Evolutionary conservation across 2,797 vertebrate species (phyloP).

Genomic region (Oreochromis mossambicus): DNA sequence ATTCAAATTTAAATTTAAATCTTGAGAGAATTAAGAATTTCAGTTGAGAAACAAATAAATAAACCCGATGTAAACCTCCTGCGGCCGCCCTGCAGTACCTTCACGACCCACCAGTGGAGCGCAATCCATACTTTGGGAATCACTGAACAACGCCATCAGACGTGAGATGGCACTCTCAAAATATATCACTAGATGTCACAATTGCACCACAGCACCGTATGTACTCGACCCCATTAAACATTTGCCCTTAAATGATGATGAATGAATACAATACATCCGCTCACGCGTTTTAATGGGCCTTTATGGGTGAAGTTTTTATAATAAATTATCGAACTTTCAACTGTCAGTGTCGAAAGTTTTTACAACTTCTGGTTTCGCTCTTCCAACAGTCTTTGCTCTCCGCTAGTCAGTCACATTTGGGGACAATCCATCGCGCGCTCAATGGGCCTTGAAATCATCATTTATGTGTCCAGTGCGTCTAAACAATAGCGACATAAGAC

Average conservation of each 20-base stretch:
- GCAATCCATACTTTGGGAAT: background rate
- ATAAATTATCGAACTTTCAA: background rate
- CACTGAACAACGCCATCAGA: background rate
- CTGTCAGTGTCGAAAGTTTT: background rate
- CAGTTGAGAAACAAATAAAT: accelerated
- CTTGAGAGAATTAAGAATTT: background rate
- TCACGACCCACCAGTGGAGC: background rate
- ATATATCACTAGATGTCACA: conserved; percentile 1
- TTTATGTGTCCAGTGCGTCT: conserved; percentile 66
- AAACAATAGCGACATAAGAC: conserved; percentile 73
- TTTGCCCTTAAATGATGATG: background rate
- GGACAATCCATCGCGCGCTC: conserved; percentile 75
- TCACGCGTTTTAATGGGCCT: background rate
- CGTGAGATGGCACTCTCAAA: background rate
- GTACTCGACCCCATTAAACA: background rate
- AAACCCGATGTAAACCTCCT: background rate
- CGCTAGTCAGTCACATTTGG: conserved; percentile 58
- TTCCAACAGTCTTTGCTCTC: conserved; percentile 60
- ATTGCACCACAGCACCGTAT: background rate
- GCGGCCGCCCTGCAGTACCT: accelerated
- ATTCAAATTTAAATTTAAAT: background rate
- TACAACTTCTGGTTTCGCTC: conserved; percentile 20
- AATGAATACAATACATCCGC: background rate
- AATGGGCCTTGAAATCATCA: conserved; percentile 80
- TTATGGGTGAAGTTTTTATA: background rate